Percentiles rank a stretch among this genome's conserved stretches.
phyloP scores from a whole-genome alignment of 1,140 invertebrate genomes.

The Globodera rostochiensis region DNA sequence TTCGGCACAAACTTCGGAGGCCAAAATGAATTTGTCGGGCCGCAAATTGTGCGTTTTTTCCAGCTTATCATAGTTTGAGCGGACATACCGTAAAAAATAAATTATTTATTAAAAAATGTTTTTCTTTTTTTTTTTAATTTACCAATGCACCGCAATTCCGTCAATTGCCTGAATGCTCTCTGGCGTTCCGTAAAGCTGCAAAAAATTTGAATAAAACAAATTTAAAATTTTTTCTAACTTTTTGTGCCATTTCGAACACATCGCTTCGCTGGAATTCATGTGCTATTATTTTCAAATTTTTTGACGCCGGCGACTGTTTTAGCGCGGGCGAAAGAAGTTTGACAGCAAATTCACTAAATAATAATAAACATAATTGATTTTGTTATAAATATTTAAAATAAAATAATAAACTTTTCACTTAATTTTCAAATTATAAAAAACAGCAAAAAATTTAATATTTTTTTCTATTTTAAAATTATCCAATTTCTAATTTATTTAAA shows the following conservation, averaged over 20 bases:
- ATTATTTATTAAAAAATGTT: too few relatives aligned
- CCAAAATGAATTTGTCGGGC: conserved; percentile 77
- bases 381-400: too few relatives aligned
- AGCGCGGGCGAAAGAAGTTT: conserved; percentile 47
- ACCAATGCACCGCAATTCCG: conserved; percentile 16
- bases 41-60: conserved; percentile 70
- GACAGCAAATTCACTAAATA: conserved; percentile 53
- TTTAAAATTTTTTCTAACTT: conserved; percentile 25
- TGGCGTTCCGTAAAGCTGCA: not conserved
- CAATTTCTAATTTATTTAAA: not conserved
- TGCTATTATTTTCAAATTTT: conserved; percentile 56
- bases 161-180: not conserved
- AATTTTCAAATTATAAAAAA: too few relatives aligned
- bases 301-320: conserved; percentile 29
- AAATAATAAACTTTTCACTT: too few relatives aligned
- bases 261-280: conserved; percentile 66
- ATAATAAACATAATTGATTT: conserved; percentile 8
- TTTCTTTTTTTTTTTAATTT: too few relatives aligned
- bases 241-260: conserved; percentile 73
- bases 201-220: conserved; percentile 18
- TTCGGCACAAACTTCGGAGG: conserved; percentile 75
- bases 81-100: not conserved
- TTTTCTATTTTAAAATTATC: too few relatives aligned
- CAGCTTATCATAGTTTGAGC: conserved; percentile 66
- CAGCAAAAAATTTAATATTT: too few relatives aligned